These are phyloP conservation scores for Vimba vimba DNA, from an alignment of 2,113 vertebrate genomes.

Conservation along the genomic window DNA sequence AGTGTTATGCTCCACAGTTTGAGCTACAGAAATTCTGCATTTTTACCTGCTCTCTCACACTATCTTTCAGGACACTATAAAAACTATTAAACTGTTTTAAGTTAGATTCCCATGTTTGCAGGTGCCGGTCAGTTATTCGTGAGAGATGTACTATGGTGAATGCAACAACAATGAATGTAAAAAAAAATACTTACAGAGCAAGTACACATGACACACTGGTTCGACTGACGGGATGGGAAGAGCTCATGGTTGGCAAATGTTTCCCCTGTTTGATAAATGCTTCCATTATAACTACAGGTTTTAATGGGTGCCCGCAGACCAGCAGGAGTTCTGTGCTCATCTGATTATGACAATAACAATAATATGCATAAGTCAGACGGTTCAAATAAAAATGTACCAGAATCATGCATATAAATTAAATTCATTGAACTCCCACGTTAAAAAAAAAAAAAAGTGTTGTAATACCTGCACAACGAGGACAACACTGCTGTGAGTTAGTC, in stretches of 20 bases:
- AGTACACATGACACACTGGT: constrained; percentile 93
- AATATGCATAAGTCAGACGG: neutral
- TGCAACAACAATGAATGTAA: neutral
- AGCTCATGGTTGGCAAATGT: constrained; percentile 85
- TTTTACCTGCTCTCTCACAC: neutral
- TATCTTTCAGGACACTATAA: neutral
- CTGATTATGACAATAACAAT: constrained; percentile 37
- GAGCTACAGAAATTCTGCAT: neutral
- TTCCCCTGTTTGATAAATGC: constrained; percentile 85
- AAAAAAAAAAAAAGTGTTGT: neutral
- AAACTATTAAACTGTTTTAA: neutral
- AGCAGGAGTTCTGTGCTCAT: constrained; percentile 83
- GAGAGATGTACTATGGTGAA: neutral
- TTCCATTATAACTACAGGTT: constrained; percentile 88
- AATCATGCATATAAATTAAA: neutral
- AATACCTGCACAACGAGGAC: constrained; percentile 87
- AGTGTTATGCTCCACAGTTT: neutral
- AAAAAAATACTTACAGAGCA: constrained; percentile 83
- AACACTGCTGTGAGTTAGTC: constrained; percentile 87
- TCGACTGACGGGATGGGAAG: constrained; percentile 84
- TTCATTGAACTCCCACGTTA: neutral
- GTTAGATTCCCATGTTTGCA: neutral
- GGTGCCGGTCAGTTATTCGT: neutral
- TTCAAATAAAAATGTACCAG: neutral
- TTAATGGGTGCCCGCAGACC: constrained; percentile 81